Conservation (phyloP, 2,888 invertebrate species). For the Brachyptera risi region DNA sequence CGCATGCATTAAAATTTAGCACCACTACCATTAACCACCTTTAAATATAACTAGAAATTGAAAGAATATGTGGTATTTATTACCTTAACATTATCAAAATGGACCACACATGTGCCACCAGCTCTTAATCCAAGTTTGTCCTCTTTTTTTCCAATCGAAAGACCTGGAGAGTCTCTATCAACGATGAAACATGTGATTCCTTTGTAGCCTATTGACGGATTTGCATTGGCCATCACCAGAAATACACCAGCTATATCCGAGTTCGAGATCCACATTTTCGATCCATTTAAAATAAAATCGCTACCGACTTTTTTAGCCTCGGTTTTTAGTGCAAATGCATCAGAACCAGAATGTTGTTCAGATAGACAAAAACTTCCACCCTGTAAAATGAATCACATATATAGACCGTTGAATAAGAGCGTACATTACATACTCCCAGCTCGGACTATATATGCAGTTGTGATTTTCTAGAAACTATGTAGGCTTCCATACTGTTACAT, state of each 20-base stretch:
- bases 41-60: background rate
- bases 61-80: background rate
- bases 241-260: slow-evolving; percentile 91
- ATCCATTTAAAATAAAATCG: slow-evolving; percentile 84
- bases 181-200: slow-evolving; percentile 94
- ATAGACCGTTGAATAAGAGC: background rate
- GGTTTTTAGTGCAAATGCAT: slow-evolving; percentile 93
- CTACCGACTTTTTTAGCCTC: slow-evolving; percentile 85
- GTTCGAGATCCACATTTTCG: slow-evolving; percentile 98
- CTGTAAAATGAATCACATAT: slow-evolving; percentile 51
- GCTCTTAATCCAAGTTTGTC: slow-evolving; percentile 90
- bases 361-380: slow-evolving; percentile 90
- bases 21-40: background rate
- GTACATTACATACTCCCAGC: background rate
- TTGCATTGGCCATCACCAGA: slow-evolving; percentile 90
- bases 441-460: background rate
- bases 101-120: slow-evolving; percentile 90
- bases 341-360: slow-evolving; percentile 87
- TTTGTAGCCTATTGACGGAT: slow-evolving; percentile 62
- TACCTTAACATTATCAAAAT: slow-evolving; percentile 88
- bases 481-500: background rate
- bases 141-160: slow-evolving; percentile 88
- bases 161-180: slow-evolving; percentile 80
- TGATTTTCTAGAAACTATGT: background rate
- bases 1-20: background rate